Evolutionary conservation across 2,797 vertebrate genomes (phyloP).

Genomic region (Geotrypetes seraphini): DNA sequence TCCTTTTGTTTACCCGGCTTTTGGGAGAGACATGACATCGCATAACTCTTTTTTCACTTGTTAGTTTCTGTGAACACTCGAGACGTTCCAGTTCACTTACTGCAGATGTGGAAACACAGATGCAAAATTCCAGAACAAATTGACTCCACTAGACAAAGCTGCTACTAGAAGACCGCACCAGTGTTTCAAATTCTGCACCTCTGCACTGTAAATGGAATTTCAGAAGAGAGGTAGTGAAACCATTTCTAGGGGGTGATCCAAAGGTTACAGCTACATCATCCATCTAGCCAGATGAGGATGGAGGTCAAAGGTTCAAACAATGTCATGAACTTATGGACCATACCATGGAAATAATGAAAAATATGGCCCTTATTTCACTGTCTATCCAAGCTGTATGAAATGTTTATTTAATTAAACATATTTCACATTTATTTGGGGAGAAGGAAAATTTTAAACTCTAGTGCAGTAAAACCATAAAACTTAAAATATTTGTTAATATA

Average conservation of each 20-base stretch:
- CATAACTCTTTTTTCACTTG: conserved; percentile 6
- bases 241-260: not conserved
- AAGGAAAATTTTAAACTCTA: too few relatives aligned
- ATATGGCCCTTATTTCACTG: too few relatives aligned
- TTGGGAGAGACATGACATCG: not conserved
- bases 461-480: too few relatives aligned
- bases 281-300: not conserved
- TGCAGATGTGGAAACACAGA: conserved; percentile 26
- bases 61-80: conserved; percentile 6
- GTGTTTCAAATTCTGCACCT: conserved; percentile 9
- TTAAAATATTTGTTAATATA: too few relatives aligned
- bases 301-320: not conserved
- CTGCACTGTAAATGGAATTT: conserved; percentile 17
- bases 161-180: conserved; percentile 12
- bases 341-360: too few relatives aligned
- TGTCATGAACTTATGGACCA: too few relatives aligned
- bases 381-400: too few relatives aligned
- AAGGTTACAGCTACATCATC: not conserved
- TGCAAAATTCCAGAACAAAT: conserved; percentile 33
- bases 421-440: too few relatives aligned
- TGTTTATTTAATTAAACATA: too few relatives aligned
- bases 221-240: not conserved
- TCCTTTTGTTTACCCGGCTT: conserved; percentile 9
- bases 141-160: conserved; percentile 12
- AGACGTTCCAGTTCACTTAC: conserved; percentile 10